Base-by-base conservation (phyloP, 2,888 invertebrate species). In the Scaptomyza tumidula region DNA sequence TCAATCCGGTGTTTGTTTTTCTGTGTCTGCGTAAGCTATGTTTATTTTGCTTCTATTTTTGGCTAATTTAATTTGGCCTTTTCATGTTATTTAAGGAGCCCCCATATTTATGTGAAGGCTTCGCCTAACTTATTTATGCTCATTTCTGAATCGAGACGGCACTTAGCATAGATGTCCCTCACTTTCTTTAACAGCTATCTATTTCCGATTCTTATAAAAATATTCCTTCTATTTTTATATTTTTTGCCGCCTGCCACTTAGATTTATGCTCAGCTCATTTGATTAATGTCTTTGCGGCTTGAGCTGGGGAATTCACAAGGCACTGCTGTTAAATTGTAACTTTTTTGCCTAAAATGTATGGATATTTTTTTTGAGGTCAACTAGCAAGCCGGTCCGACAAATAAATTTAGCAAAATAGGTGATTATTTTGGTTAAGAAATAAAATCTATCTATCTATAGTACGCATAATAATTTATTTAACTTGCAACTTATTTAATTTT, bases 251-350 rank as follows among this genome's bases (percentile, higher is more conserved):
- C 33, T 70, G 45, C 58, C 72, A 58, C 54, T 73, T 56, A 43
- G 66, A 88, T 86, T 86, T 86, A 88, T 88, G 71, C 67, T 71
- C 50, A 59, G 62, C 59, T 69, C 84, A 76, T 70, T 83, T 83
- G 88, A 83, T 86, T 74, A 88, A 83, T 88, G 83, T 62, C 43
- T 27, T 60, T 60, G 61, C 54, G 71, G 49, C 39, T 55, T 24
- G 67, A 53, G 39, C 49, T 60, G 57, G 39, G 46, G 46, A 63
- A 80, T 83, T 69, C 69, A 69, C 72, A 60, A 70, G 66, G 59
- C 60, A 62, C 69, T 63, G 41, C 62, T 52, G 67, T 52, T 62
- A 69, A 72, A 72, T 60, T 71, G 19, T 50, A 58, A 59, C 48
- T 64, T 46, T 50, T 61, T 39, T 16, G 44, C 54, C 56, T 58